Conservation (phyloP, 2,113 vertebrate genomes). For the Gavialis gangeticus region DNA sequence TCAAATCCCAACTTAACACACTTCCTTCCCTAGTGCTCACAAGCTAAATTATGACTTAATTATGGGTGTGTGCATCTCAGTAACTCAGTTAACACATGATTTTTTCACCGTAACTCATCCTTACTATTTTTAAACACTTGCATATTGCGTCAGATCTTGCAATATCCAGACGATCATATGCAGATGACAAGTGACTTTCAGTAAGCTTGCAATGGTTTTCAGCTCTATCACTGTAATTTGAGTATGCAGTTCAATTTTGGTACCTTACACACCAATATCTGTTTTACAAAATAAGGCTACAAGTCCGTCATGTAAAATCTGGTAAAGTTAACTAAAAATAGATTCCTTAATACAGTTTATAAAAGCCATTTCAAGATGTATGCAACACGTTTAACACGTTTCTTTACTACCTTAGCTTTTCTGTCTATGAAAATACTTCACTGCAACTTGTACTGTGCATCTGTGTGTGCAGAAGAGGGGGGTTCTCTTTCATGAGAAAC, state of each 20-base stretch:
- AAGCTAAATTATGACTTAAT: background rate
- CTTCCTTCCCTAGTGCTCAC: background rate
- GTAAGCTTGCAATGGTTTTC: background rate
- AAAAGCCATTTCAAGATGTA: background rate
- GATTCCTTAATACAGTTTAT: background rate
- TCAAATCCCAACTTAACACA: background rate
- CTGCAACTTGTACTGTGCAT: background rate
- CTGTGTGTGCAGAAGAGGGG: background rate
- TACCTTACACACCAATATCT: rapidly evolving
- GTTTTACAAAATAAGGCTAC: background rate
- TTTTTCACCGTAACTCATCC: background rate
- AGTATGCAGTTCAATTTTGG: background rate
- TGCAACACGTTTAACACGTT: background rate
- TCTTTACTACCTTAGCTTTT: background rate
- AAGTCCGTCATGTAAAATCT: background rate
- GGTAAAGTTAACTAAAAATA: rapidly evolving
- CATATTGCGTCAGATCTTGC: background rate
- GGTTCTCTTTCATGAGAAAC: background rate
- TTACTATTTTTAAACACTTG: background rate
- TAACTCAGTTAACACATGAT: background rate
- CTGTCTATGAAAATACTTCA: background rate
- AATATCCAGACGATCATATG: background rate
- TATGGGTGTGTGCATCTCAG: background rate
- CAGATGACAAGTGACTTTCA: background rate
- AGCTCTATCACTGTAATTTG: background rate